Percentiles rank a stretch among this genome's conserved stretches.
These are phyloP conservation scores for Whitmania pigra DNA, from an alignment of 1,140 invertebrate genomes.

Conservation along the genomic window DNA sequence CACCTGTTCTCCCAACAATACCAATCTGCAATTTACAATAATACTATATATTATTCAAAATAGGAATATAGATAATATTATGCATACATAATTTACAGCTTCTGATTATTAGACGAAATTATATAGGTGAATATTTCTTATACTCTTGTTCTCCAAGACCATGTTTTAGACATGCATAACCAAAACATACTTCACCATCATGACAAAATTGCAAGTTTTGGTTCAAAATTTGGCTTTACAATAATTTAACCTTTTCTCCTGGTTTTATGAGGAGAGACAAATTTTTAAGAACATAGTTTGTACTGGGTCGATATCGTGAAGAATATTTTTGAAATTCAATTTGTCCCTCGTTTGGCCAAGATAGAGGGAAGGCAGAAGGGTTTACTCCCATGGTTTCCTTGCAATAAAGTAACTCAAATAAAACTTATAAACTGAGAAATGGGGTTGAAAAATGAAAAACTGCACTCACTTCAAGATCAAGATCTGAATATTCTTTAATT, in stretches of 20 bases:
- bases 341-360: neutral
- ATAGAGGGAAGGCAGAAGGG: no score
- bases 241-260: neutral
- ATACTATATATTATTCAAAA: no score
- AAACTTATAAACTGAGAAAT: neutral
- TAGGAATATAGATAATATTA: neutral
- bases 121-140: no score
- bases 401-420: neutral
- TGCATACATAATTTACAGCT: neutral
- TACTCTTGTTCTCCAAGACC: no score
- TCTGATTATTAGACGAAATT: no score
- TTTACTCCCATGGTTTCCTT: no score
- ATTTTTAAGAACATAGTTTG: neutral
- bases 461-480: neutral
- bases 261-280: neutral
- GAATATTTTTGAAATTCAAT: neutral
- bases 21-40: conserved; percentile 45
- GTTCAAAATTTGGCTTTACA: no score
- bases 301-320: neutral
- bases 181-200: no score
- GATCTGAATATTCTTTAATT: conserved; percentile 87
- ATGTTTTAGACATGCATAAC: no score
- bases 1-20: conserved; percentile 68
- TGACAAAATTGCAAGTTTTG: no score
- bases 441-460: neutral